A percentile compares a stretch with the other conserved stretches of the same genome.
Evolutionary conservation across 2,888 invertebrate genomes (phyloP).

Genomic region (Drosophila testacea): DNA sequence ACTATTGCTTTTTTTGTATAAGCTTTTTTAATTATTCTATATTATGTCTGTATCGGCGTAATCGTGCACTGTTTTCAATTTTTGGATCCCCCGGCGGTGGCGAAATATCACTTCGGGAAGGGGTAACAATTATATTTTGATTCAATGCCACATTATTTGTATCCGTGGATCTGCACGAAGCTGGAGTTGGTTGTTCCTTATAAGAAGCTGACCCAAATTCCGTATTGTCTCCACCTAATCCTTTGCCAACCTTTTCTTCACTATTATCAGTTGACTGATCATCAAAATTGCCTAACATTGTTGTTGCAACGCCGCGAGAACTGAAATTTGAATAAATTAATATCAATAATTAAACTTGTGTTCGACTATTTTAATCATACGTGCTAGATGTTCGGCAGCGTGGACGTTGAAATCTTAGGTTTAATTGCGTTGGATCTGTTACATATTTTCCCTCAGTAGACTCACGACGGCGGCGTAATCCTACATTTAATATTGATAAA

Average conservation of each 20-base stretch:
- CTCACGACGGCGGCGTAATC: conserved; percentile 91
- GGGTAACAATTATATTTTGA: conserved; percentile 61
- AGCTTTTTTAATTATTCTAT: conserved; percentile 69
- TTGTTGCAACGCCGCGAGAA: conserved; percentile 86
- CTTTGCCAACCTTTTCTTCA: conserved; percentile 64
- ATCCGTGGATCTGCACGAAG: neutral
- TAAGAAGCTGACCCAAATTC: conserved; percentile 6
- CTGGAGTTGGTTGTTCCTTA: conserved; percentile 6
- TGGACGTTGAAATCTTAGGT: conserved; percentile 92
- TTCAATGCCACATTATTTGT: conserved; percentile 61
- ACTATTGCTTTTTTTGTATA: conserved; percentile 46
- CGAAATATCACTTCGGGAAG: conserved; percentile 79
- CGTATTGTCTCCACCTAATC: conserved; percentile 28
- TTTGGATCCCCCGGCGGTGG: conserved; percentile 85
- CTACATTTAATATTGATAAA: conserved; percentile 24
- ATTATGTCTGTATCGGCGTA: conserved; percentile 85
- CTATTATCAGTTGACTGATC: conserved; percentile 81
- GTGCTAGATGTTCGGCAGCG: conserved; percentile 85
- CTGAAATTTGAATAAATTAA: conserved; percentile 20
- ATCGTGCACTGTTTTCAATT: conserved; percentile 84
- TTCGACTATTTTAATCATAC: conserved; percentile 55
- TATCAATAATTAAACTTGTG: neutral
- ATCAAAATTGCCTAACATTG: conserved; percentile 84
- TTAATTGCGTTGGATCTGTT: conserved; percentile 92
- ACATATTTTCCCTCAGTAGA: conserved; percentile 92